Conservation (phyloP, 2,113 vertebrate species). For the Elaphurus davidianus region DNA sequence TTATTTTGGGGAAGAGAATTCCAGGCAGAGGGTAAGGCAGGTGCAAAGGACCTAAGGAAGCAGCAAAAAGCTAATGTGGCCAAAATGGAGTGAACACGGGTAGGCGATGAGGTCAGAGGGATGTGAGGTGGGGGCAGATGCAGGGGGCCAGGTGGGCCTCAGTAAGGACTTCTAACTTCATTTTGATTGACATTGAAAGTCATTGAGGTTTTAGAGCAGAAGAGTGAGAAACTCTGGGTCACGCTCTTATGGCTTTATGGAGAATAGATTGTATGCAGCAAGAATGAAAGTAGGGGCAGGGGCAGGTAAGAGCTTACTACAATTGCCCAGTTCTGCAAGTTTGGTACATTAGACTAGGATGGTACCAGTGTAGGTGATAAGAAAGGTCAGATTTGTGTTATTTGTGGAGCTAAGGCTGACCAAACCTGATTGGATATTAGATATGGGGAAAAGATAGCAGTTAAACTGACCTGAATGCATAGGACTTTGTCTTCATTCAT, state of each 20-base stretch:
- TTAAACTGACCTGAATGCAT: not conserved
- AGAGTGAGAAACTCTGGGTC: not conserved
- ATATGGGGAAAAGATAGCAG: not conserved
- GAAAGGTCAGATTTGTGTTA: not conserved
- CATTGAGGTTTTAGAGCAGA: not conserved
- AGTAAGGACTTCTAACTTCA: not conserved
- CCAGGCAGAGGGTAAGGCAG: conserved; percentile 19
- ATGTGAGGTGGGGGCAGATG: accelerated
- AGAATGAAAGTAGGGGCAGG: not conserved
- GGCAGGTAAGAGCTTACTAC: not conserved
- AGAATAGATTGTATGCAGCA: not conserved
- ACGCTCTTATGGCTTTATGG: not conserved
- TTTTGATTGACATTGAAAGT: not conserved
- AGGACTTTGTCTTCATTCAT: not conserved
- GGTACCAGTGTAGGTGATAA: not conserved
- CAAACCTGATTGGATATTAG: not conserved
- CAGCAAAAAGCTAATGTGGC: not conserved
- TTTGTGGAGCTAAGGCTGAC: not conserved
- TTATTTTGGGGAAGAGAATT: conserved; percentile 49
- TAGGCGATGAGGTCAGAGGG: not conserved
- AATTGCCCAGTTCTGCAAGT: not conserved
- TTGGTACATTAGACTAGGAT: not conserved
- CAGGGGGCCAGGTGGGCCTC: no score
- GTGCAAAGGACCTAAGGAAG: not conserved
- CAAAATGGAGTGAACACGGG: not conserved